Percentiles rank a stretch among this genome's conserved stretches.
These are phyloP conservation scores for Argyresthia albistria DNA, from an alignment of 2,888 invertebrate genomes.

Conservation along the genomic window DNA sequence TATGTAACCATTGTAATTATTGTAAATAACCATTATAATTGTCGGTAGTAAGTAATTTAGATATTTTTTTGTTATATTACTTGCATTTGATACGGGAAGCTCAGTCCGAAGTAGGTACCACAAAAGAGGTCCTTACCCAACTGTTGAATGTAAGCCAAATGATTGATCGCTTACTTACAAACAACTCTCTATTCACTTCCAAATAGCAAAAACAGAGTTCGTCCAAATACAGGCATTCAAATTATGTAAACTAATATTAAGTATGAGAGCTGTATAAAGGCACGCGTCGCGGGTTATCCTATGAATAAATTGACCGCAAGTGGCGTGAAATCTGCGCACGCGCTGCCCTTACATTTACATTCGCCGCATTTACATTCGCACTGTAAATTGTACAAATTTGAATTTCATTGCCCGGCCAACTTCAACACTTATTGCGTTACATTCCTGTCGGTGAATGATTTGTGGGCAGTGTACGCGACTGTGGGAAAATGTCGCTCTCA, in stretches of 20 bases:
- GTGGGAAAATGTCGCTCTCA: neutral
- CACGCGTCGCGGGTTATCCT: neutral
- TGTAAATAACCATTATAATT: too few species aligned
- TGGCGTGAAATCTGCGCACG: neutral
- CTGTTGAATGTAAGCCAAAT: too few species aligned
- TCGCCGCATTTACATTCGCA: slow-evolving; percentile 2
- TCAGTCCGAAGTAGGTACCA: too few species aligned
- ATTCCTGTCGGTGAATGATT: neutral
- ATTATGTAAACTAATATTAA: slow-evolving; percentile 1
- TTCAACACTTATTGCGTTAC: slow-evolving; percentile 1
- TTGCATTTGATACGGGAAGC: too few species aligned
- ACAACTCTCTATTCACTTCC: too few species aligned
- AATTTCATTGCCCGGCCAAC: slow-evolving; percentile 2
- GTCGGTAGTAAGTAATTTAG: too few species aligned
- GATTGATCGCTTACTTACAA: too few species aligned
- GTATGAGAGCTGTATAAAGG: neutral
- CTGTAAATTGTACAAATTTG: slow-evolving; percentile 7
- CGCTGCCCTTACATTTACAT: neutral
- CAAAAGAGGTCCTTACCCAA: too few species aligned
- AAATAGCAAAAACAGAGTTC: neutral
- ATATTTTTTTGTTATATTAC: too few species aligned
- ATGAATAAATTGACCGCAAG: slow-evolving; percentile 3
- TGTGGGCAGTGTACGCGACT: neutral
- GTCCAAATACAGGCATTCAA: neutral
- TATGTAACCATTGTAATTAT: too few species aligned